Evolutionary conservation across 2,113 vertebrate genomes (phyloP).

Genomic region (Deroptyus accipitrinus): DNA sequence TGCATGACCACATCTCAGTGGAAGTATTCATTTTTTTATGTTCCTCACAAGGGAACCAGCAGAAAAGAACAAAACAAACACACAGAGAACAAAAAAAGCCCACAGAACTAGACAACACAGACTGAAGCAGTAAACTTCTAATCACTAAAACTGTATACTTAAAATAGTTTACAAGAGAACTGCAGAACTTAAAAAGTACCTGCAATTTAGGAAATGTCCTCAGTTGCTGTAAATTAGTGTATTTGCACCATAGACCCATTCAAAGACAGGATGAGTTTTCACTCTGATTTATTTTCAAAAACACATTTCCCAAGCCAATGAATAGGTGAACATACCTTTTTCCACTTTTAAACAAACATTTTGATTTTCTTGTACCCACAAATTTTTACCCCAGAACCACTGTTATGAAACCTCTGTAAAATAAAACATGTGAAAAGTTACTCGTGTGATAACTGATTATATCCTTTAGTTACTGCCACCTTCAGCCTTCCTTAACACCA

Average conservation of each 20-base stretch:
- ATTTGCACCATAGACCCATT: background rate
- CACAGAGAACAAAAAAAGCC: background rate
- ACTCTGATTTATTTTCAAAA: background rate
- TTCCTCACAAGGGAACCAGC: background rate
- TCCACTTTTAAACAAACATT: background rate
- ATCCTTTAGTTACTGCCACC: background rate
- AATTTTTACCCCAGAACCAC: background rate
- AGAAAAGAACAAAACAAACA: background rate
- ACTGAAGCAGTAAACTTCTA: background rate
- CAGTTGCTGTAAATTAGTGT: background rate
- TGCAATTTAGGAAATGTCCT: background rate
- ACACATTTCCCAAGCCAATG: background rate
- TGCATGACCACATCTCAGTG: background rate
- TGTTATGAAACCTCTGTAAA: background rate
- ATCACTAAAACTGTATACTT: no score
- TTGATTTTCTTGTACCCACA: background rate
- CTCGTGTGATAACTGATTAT: background rate
- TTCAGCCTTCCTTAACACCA: background rate
- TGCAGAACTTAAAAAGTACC: background rate
- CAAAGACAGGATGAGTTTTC: background rate
- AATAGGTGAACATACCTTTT: background rate
- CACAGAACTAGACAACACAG: background rate
- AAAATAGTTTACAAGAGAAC: no score
- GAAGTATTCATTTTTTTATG: background rate
- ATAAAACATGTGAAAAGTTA: background rate